These are phyloP conservation scores for Geophilus truncorum DNA, from an alignment of 2,888 invertebrate species.

Conservation along the genomic window DNA sequence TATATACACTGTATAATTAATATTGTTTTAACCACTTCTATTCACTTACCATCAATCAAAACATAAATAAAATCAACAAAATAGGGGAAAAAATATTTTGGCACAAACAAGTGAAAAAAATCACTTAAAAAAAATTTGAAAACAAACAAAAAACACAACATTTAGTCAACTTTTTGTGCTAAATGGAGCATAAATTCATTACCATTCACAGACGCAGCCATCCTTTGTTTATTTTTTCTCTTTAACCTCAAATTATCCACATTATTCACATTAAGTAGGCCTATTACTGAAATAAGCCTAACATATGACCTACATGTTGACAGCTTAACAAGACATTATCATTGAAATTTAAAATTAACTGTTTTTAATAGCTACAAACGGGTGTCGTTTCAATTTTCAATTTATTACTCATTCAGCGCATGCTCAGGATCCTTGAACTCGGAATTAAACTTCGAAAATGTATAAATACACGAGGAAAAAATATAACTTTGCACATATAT, in stretches of 20 bases:
- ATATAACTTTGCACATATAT: neutral
- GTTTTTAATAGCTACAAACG: no score
- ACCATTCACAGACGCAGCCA: neutral
- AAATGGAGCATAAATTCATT: constrained; percentile 13
- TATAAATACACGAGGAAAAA: neutral
- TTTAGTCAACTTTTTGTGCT: neutral
- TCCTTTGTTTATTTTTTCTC: neutral
- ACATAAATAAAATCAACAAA: neutral
- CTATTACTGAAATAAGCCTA: neutral
- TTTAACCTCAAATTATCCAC: neutral
- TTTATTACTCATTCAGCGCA: no score
- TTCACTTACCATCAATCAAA: neutral
- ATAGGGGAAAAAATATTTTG: neutral
- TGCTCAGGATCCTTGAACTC: neutral
- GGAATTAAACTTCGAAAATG: neutral
- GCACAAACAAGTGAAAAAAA: constrained; percentile 23
- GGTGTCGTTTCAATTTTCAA: no score
- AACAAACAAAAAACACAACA: neutral
- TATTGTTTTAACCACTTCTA: neutral
- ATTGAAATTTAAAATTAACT: neutral
- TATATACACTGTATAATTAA: no score
- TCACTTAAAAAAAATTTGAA: neutral
- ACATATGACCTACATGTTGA: neutral
- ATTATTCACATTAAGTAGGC: neutral
- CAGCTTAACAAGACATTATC: no score